These are phyloP conservation scores for Drosophila hydei DNA, from an alignment of 1,140 invertebrate species.

Conservation along the genomic window DNA sequence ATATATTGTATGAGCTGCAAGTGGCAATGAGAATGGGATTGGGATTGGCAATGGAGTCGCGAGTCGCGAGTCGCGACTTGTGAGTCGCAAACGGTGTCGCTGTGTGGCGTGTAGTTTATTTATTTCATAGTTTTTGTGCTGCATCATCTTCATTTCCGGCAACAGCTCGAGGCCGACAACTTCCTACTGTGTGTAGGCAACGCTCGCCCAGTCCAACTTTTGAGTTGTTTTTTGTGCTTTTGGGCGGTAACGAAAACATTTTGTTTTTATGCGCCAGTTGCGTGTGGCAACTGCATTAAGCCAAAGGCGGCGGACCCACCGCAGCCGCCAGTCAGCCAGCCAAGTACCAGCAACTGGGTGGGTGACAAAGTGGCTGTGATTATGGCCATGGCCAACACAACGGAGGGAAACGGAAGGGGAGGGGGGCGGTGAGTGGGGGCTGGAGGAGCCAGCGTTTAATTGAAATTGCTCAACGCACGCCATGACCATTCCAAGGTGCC, in stretches of 20 bases:
- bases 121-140: conserved; percentile 79
- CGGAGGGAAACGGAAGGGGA: background rate
- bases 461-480: conserved; percentile 77
- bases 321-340: conserved; percentile 23
- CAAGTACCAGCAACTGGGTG: conserved; percentile 55
- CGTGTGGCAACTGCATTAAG: conserved; percentile 78
- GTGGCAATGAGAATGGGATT: background rate
- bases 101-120: conserved; percentile 68
- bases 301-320: conserved; percentile 22
- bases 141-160: conserved; percentile 80
- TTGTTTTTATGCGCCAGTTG: conserved; percentile 77
- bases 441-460: conserved; percentile 56
- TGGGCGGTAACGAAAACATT: conserved; percentile 52
- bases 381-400: conserved; percentile 54
- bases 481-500: conserved; percentile 78
- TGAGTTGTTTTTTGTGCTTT: background rate
- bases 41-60: background rate
- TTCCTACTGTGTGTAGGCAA: conserved; percentile 41
- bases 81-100: conserved; percentile 1
- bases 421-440: conserved; percentile 17
- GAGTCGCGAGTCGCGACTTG: background rate
- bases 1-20: background rate
- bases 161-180: conserved; percentile 58
- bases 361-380: conserved; percentile 79
- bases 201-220: background rate